Evolutionary conservation across 2,797 vertebrate species (phyloP).

Genomic region (Erethizon dorsatum): DNA sequence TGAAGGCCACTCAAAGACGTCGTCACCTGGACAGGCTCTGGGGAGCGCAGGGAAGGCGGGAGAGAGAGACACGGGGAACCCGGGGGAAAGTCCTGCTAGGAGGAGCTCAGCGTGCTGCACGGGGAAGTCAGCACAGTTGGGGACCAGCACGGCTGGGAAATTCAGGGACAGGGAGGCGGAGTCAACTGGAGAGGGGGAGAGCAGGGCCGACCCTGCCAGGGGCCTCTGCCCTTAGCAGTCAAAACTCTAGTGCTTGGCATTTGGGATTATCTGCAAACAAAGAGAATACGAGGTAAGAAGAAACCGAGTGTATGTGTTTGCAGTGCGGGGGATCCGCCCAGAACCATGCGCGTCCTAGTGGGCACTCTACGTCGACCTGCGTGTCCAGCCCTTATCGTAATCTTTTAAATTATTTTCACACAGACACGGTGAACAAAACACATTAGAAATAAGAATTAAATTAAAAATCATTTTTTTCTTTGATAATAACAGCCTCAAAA

Average conservation of each 20-base stretch:
- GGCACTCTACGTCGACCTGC: neutral
- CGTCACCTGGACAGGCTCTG: neutral
- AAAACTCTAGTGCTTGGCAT: neutral
- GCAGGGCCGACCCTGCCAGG: neutral
- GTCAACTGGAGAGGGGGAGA: neutral
- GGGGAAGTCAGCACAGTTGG: neutral
- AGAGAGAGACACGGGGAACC: neutral
- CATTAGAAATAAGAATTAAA: neutral
- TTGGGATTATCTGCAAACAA: neutral
- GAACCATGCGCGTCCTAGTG: neutral
- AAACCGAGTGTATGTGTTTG: neutral
- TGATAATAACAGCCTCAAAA: neutral
- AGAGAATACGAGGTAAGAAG: fast-evolving
- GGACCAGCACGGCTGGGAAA: neutral
- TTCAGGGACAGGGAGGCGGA: neutral
- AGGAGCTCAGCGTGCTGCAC: neutral
- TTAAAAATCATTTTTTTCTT: neutral
- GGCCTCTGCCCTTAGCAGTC: neutral
- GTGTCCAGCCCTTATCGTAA: neutral
- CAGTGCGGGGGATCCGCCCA: neutral
- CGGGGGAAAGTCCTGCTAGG: neutral
- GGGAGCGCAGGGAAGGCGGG: neutral
- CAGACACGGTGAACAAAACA: neutral
- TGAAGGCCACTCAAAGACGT: neutral
- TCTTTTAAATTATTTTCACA: neutral